Percentiles rank a stretch among this genome's conserved stretches.
Evolutionary conservation across 2,113 vertebrate species (phyloP).

Genomic region (Tragelaphus strepsiceros): DNA sequence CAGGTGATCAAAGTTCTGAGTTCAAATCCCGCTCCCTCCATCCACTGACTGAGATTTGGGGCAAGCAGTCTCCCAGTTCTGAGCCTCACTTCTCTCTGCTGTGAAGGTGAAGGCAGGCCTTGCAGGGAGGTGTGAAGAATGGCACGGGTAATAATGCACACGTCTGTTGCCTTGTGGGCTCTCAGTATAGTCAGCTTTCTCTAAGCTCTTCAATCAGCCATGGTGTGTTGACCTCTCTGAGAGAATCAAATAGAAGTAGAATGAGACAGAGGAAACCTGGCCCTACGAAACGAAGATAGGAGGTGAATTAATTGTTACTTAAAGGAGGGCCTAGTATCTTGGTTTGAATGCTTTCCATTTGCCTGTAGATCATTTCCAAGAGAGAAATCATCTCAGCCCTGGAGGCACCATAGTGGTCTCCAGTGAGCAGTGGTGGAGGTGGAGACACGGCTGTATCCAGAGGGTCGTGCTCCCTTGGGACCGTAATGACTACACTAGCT

Average conservation of each 20-base stretch:
- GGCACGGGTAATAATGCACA: not conserved
- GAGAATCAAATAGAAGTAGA: not conserved
- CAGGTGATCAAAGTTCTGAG: not conserved
- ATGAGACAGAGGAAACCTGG: not conserved
- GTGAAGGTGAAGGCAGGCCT: not conserved
- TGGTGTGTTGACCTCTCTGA: not conserved
- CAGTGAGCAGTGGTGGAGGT: not conserved
- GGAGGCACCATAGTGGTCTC: not conserved
- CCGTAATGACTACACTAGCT: not conserved
- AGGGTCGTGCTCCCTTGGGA: not conserved
- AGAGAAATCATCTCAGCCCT: not conserved
- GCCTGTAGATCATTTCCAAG: not conserved
- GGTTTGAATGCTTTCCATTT: not conserved
- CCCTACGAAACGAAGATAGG: not conserved
- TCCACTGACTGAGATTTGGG: not conserved
- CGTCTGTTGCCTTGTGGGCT: accelerated
- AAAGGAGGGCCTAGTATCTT: not conserved
- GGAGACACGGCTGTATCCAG: not conserved
- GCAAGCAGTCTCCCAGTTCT: not conserved
- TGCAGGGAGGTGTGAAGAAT: not conserved
- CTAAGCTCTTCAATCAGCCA: not conserved
- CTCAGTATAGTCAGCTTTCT: not conserved
- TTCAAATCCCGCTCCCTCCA: not conserved
- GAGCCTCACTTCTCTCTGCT: not conserved
- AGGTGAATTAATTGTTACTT: not conserved